A percentile compares a stretch with the other conserved stretches of the same genome.
phyloP scores from a whole-genome alignment of 2,113 vertebrate species.

The Dolichallabes microphthalmus region DNA sequence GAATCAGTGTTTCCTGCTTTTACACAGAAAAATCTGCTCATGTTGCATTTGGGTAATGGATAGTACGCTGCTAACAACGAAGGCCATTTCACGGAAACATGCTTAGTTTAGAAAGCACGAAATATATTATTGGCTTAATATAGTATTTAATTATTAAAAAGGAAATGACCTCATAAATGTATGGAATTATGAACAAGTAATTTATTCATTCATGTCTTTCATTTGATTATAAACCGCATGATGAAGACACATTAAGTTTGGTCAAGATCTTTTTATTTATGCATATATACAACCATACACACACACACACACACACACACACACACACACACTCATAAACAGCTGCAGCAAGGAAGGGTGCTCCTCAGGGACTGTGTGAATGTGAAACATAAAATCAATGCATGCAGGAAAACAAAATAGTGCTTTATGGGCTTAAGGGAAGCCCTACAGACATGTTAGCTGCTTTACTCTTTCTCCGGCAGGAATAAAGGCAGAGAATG shows the following conservation, averaged over 20 bases:
- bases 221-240: constrained; percentile 14
- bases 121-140: not conserved
- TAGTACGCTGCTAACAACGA: not conserved
- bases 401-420: constrained; percentile 54
- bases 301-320: constrained; percentile 32
- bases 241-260: not conserved
- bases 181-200: not conserved
- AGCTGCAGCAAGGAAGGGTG: constrained; percentile 47
- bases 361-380: constrained; percentile 36
- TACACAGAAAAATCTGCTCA: not conserved
- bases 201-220: not conserved
- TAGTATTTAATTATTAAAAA: not conserved
- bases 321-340: constrained; percentile 48
- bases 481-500: not conserved
- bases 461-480: constrained; percentile 15
- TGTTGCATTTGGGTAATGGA: not conserved
- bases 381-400: constrained; percentile 56
- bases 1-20: constrained; percentile 24
- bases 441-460: constrained; percentile 41
- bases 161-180: not conserved
- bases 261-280: not conserved
- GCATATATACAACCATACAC: constrained; percentile 27
- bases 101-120: not conserved
- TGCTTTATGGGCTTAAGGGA: constrained; percentile 37
- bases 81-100: not conserved